Base-by-base conservation (phyloP, 2,888 invertebrate genomes). In the Micoletzkya japonica region DNA sequence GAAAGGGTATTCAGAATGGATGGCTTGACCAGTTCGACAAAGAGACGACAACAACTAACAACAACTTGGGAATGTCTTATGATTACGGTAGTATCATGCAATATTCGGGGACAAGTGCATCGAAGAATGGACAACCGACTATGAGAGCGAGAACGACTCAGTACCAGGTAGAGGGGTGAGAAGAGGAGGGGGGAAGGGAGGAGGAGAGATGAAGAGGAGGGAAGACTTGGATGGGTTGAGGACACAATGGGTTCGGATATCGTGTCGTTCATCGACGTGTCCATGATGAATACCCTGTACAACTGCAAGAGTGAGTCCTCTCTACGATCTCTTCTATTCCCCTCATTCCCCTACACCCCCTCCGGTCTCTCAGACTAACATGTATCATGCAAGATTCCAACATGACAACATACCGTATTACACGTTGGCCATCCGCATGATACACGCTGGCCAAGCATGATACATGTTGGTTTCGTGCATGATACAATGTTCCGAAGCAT, bases 271-370 rank as follows among this genome's bases (percentile, higher is more conserved):
- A 76, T 77, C 52, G 83, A 83, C 70, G 75, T 83, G 26, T 77
- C 79, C 10, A 80, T 79, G 77, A 83, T 83, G 81, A 83, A 83
- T 72, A 76, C 79, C 49, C 80, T 80, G 61, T 83, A 83, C 70
- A 74, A 76, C 34, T 82, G 82, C 74, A 76, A 79, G 71, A 74
- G 78, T 77, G 56, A 37, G 36, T 39, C 39, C n/a, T n/a, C n/a
- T n/a, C n/a, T n/a, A n/a, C n/a, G n/a, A n/a, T n/a, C n/a, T n/a
- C n/a, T n/a, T n/a, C n/a, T n/a, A n/a, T n/a, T n/a, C n/a, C n/a
- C n/a, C n/a, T n/a, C n/a, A n/a, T n/a, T n/a, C n/a, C n/a, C n/a
- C n/a, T n/a, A n/a, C n/a, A n/a, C n/a, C n/a, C n/a, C n/a, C n/a
- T n/a, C n/a, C n/a, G n/a, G n/a, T n/a, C n/a, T n/a, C n/a, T n/a